phyloP scores from a whole-genome alignment of 37 sponge, comb jelly and placozoan species.

The Theonella swinhoei region DNA sequence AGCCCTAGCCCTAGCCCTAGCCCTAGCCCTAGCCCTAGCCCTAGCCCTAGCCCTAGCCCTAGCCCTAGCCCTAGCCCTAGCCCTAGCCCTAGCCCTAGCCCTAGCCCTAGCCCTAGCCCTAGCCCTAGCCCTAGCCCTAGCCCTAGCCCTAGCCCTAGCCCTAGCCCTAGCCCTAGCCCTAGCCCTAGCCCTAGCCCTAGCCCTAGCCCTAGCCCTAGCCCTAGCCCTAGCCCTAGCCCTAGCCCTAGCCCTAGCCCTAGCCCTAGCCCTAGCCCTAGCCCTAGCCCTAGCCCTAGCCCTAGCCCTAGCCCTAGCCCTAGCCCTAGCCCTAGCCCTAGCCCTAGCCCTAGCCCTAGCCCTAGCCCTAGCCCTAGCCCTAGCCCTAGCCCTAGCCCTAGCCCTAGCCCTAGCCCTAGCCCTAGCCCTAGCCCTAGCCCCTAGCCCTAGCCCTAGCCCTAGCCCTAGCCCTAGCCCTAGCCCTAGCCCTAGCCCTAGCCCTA shows the following conservation, averaged over 20 bases:
- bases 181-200: background rate
- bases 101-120: background rate
- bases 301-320: too few species aligned
- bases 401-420: too few species aligned
- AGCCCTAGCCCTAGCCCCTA: too few species aligned
- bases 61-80: background rate
- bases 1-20: background rate
- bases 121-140: background rate
- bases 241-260: background rate
- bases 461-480: too few species aligned
- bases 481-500: too few species aligned
- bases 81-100: background rate
- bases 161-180: background rate
- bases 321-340: background rate
- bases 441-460: too few species aligned
- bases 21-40: background rate
- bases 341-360: background rate
- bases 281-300: background rate
- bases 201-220: background rate
- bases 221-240: background rate
- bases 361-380: too few species aligned
- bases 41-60: background rate
- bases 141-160: background rate
- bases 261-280: background rate
- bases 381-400: too few species aligned